Base-by-base conservation (phyloP, 2,888 invertebrate genomes). In the Polyommatus iphigenia region DNA sequence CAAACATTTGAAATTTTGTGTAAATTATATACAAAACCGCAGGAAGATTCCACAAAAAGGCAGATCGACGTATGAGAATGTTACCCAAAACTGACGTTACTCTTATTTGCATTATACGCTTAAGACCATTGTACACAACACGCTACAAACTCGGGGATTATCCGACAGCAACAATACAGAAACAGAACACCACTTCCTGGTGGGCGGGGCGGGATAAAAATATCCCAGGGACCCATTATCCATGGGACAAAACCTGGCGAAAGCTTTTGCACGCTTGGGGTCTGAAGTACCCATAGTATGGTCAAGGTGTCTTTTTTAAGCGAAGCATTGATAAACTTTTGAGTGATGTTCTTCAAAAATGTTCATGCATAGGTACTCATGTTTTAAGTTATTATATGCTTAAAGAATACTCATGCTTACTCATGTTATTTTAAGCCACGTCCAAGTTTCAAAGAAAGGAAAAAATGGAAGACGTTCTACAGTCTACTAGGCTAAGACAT, bases 101-200 rank as follows among this genome's bases (percentile, higher is more conserved):
- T 29, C 29, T 4, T 13, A 32, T 67, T 32, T 67, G 67, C 67
- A 67, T 67, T 67, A 72, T 41, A 36, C 72, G 36, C 36, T 8
- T n/a, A 72, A 72, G 36, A n/a, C 41, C 72, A 72, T 72, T 50
- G 29, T 75, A 54, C 54, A 54, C 24, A 5, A 54, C 7, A 54
- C 7, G 50, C 75, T 24, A 75, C 75, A 75, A 75, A 75, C 75
- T 50, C 50, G 29, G 75, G 29, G 75, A 75, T 75, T 75, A 75
- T 54, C 75, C 75, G 46, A 15, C 50, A 24, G 29, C 75, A 54
- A 75, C 75, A 54, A 75, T 75, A 75, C 46, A 15, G 75, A 75
- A 46, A 75, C 75, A 50, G 46, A 50, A 75, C 75, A 75, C 75
- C 54, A 75, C 75, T 75, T 75, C 75, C 75, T 75, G 20, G 24